Evolutionary conservation across 2,113 vertebrate species (phyloP).

Genomic region (Ptychochromis oligacanthus): DNA sequence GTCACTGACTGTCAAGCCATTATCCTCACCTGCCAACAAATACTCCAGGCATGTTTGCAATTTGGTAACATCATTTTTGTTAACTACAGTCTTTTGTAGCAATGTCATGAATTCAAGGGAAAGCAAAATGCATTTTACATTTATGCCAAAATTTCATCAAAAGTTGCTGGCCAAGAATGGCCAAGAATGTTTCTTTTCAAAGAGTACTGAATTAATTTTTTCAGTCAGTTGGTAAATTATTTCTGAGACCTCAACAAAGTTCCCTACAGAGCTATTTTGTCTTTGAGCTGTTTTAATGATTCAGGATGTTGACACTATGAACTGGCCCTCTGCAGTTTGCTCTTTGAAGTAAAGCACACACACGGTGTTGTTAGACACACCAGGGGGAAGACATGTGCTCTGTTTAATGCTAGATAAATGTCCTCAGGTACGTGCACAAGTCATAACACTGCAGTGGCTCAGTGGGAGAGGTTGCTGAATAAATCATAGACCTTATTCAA

Average conservation of each 20-base stretch:
- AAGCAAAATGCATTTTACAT: too few species aligned
- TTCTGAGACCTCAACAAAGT: not conserved
- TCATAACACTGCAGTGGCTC: not conserved
- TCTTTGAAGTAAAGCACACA: constrained; percentile 31
- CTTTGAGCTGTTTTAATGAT: constrained; percentile 42
- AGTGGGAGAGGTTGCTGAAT: constrained; percentile 18
- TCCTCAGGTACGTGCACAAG: constrained; percentile 22
- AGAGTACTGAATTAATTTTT: not conserved
- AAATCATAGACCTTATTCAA: not conserved
- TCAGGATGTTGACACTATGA: constrained; percentile 40
- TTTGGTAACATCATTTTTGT: not conserved
- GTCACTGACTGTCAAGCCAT: not conserved
- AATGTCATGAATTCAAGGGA: not conserved
- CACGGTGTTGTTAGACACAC: constrained; percentile 4
- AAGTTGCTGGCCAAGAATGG: too few species aligned
- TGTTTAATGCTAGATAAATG: constrained; percentile 35
- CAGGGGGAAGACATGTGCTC: not conserved
- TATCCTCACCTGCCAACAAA: not conserved
- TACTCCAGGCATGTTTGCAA: not conserved
- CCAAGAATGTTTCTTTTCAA: not conserved
- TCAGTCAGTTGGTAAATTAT: not conserved
- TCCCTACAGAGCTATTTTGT: not conserved
- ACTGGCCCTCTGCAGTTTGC: constrained; percentile 4
- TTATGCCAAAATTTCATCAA: not conserved
- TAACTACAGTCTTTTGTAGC: not conserved